phyloP scores from a whole-genome alignment of 2,888 invertebrate species.

The Allophyes oxyacanthae region DNA sequence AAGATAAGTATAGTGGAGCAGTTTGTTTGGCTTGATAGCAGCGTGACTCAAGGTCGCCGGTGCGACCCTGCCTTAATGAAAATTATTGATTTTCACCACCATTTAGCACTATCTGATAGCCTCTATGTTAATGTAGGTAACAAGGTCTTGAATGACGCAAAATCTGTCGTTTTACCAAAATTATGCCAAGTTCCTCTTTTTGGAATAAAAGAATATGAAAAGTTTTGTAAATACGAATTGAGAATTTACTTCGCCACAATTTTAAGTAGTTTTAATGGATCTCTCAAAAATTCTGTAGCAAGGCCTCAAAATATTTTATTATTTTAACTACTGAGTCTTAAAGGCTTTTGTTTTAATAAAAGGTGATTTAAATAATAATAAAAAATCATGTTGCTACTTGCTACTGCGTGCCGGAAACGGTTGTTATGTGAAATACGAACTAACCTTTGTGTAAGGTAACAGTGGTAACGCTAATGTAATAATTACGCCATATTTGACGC shows the following conservation, averaged over 20 bases:
- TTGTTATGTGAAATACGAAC: constrained; percentile 45
- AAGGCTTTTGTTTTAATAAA: constrained; percentile 8
- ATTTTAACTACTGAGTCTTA: constrained; percentile 1
- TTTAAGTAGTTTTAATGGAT: too few species aligned
- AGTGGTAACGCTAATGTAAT: constrained; percentile 26
- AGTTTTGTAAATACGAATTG: too few species aligned
- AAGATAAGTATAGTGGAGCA: constrained; percentile 56
- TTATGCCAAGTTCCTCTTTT: too few species aligned
- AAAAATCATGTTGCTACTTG: constrained; percentile 14
- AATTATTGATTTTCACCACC: constrained; percentile 49
- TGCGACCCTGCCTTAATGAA: constrained; percentile 55
- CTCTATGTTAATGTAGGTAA: constrained; percentile 16
- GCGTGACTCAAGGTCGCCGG: constrained; percentile 55
- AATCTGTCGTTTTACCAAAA: neutral
- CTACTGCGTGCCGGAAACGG: constrained; percentile 41
- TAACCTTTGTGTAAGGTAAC: constrained; percentile 39
- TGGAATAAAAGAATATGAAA: too few species aligned
- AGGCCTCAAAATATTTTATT: constrained; percentile 3
- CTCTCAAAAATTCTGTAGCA: too few species aligned
- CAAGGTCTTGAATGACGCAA: constrained; percentile 29
- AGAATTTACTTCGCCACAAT: too few species aligned
- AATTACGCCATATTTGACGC: constrained; percentile 27
- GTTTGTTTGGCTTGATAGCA: constrained; percentile 67
- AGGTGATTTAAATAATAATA: constrained; percentile 18
- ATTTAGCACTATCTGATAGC: constrained; percentile 21